Evolutionary conservation across 2,113 vertebrate species (phyloP), one percentile per base, ranked within the genome.

Genomic region (Rhinoderma darwinii): DNA sequence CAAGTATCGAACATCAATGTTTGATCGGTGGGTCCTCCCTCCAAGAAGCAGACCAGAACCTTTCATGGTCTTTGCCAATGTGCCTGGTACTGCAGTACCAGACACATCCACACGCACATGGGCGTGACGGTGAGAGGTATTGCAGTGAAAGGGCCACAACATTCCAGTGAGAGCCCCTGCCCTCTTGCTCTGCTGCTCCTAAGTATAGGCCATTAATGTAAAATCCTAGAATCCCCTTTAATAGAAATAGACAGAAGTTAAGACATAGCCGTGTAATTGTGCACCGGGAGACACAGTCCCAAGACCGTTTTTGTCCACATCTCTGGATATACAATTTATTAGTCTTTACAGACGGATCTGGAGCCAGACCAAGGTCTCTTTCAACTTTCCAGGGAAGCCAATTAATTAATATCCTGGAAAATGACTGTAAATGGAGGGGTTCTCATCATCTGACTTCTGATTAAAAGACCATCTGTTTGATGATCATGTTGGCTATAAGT

Each of bases 381-480:
- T n/a, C n/a, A n/a, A n/a, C 12, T 32, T 35, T 35, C 12, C 63
- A 68, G 17, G 32, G 5, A 37, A 17, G 30, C 32, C 66, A 35
- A 59, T 43, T 32, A 76, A 61, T 84, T 75, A 43, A 56, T 84
- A 75, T 84, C 35, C 37, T 84, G 82, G 82, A 74, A 56, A 84
- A 56, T 56, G 27, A 61, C 59, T 37, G 37, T 84, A 84, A 59
- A 44, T 84, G 50, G 32, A 70, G 47, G 54, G 68, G 47, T 56
- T 56, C 68, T 84, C 50, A 56, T 84, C 22, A 37, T 74, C 66
- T 30, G 73, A 84, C 72, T 63, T 44, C 39, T 84, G 72, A 84
- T 77, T 61, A 84, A 77, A 63, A 63, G 51, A 47, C 73, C 73
- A 84, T 84, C 72, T 84, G 73, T 76, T 63, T 61, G 72, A 77